A percentile compares a stretch with the other conserved stretches of the same genome.
Evolutionary conservation across 2,113 vertebrate species (phyloP).

Genomic region (Canis aureus): DNA sequence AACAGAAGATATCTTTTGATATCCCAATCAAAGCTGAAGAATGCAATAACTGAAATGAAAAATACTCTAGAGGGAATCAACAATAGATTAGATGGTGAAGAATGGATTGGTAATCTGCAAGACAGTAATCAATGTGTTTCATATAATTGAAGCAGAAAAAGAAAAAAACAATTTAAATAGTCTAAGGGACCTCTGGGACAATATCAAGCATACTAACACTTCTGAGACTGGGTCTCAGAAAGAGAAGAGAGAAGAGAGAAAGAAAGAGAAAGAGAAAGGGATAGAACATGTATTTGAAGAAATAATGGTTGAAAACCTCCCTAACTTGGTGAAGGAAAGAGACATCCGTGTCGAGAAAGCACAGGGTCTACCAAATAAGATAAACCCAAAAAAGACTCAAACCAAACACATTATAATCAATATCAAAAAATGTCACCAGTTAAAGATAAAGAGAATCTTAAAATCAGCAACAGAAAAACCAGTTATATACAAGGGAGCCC

Average conservation of each 20-base stretch:
- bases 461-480: not conserved
- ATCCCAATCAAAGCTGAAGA: not conserved
- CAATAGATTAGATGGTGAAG: not conserved
- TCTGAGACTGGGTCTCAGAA: not conserved
- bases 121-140: not conserved
- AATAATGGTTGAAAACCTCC: not conserved
- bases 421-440: not conserved
- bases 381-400: not conserved
- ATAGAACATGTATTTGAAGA: not conserved
- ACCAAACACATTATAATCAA: not conserved
- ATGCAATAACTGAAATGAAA: not conserved
- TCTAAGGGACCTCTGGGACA: not conserved
- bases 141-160: not conserved
- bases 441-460: not conserved
- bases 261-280: not conserved
- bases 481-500: not conserved
- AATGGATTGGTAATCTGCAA: not conserved
- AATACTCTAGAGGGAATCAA: not conserved
- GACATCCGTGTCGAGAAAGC: not conserved
- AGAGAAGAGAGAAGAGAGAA: not conserved
- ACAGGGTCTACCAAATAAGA: not conserved
- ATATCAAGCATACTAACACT: not conserved
- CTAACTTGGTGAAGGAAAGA: not conserved
- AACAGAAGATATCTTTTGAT: not conserved
- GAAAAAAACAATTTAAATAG: not conserved